Evolutionary conservation across 2,888 invertebrate genomes (phyloP), one percentile per base, ranked within the genome.

Genomic region (Cephus runcator): DNA sequence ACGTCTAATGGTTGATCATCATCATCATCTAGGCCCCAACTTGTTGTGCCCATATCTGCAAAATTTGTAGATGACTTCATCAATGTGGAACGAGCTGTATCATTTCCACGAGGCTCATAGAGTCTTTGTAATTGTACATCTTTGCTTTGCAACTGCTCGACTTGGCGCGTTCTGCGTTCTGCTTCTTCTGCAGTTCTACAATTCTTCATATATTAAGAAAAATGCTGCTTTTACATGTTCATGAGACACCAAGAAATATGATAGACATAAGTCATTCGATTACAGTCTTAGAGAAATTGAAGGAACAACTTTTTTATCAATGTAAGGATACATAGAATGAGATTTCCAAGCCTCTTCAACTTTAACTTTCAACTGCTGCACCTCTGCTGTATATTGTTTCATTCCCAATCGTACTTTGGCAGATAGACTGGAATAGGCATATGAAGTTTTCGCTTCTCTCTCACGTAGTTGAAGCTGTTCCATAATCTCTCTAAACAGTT

Each of bases 351-450:
- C 92, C 75, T 92, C 92, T 71, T 93, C 92, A 69, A 95, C 90
- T 88, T 94, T 94, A 69, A 90, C 89, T 77, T 93, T 93, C 1
- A 95, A 88, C 82, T 94, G 94, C 36, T 91, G 90, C 3, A 95
- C 92, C 91, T 95, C 94, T 79, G 92, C 92, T 34, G 92, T 93
- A 86, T 93, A 94, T 82, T 95, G 95, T 85, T 94, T 95, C 79
- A 95, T 88, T 71, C 93, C 92, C 56, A 94, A 86, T 35, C 95
- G 91, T 83, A 95, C 93, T 76, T 92, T 92, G 2, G 93, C 93
- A 1, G 95, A 95, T 40, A 94, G 89, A 79, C 92, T 93, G 4
- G 93, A 92, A 88, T 94, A 95, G 75, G 93, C 92, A 74, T 93
- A 92, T 0, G 94, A 94, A 3, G 92, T 90, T 85, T 92, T 92